phyloP scores from a whole-genome alignment of 1,140 invertebrate species.

The Megalopta genalis region DNA sequence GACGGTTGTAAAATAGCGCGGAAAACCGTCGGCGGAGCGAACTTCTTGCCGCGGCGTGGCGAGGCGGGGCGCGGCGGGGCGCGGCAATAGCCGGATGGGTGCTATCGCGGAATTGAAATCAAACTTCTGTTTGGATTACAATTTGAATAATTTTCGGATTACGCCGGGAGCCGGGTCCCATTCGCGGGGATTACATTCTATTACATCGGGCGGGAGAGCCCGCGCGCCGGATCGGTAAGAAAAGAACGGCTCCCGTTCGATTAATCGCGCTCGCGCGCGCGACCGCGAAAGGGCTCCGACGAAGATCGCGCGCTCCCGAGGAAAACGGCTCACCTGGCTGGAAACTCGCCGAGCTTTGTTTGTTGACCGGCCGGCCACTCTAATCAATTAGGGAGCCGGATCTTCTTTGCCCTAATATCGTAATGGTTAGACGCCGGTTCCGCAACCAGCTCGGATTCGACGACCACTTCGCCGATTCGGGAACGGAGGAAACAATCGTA shows the following conservation, averaged over 20 bases:
- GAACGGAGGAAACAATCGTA: background rate
- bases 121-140: constrained; percentile 5
- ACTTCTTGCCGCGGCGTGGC: background rate
- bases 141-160: constrained; percentile 17
- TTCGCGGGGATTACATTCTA: constrained; percentile 6
- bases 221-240: background rate
- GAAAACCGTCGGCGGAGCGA: background rate
- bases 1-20: background rate
- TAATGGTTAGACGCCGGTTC: constrained; percentile 8
- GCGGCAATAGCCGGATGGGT: too few species aligned
- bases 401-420: background rate
- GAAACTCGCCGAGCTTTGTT: background rate
- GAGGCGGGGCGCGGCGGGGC: too few species aligned
- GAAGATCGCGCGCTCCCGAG: background rate
- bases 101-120: constrained; percentile 20
- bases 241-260: background rate
- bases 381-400: background rate
- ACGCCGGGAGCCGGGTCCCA: background rate
- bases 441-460: background rate
- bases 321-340: background rate
- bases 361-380: constrained; percentile 1
- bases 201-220: background rate
- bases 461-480: background rate
- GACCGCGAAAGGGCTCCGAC: background rate
- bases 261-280: background rate